A percentile compares a stretch with the other conserved stretches of the same genome.
Evolutionary conservation across 2,113 vertebrate species (phyloP).

Genomic region (Promerops cafer): DNA sequence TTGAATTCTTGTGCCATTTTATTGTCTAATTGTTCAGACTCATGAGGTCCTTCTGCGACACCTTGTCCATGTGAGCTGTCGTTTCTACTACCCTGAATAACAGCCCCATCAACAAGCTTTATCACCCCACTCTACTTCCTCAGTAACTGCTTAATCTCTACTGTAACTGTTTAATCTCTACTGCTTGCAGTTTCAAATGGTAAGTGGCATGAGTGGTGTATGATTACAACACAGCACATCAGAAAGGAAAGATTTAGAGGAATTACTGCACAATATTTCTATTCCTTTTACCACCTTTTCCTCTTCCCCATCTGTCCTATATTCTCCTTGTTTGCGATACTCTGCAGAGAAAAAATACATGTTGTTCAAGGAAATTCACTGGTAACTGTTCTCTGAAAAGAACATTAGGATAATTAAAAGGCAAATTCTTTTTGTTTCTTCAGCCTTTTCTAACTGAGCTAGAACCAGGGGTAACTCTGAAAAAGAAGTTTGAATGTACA

Average conservation of each 20-base stretch:
- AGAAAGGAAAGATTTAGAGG: neutral
- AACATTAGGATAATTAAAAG: neutral
- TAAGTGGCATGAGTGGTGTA: neutral
- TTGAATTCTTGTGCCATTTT: neutral
- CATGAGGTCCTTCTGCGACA: neutral
- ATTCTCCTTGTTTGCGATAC: neutral
- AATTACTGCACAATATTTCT: slow-evolving; percentile 27
- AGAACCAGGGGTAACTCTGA: neutral
- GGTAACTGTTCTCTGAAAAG: neutral
- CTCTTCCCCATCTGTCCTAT: neutral
- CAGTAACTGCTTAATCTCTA: slow-evolving; percentile 2
- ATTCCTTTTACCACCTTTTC: slow-evolving; percentile 31
- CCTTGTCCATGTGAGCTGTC: neutral
- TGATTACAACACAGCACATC: neutral
- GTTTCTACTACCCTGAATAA: slow-evolving; percentile 31
- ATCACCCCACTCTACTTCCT: neutral
- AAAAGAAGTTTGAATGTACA: neutral
- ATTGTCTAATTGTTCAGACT: neutral
- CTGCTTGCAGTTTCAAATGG: neutral
- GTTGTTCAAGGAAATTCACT: neutral
- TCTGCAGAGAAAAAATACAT: neutral
- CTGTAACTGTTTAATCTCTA: slow-evolving; percentile 41
- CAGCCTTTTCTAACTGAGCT: neutral
- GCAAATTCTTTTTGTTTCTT: neutral
- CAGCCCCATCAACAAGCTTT: slow-evolving; percentile 4